Evolutionary conservation across 2,888 invertebrate genomes (phyloP).

Genomic region (Drosophila antonietae): DNA sequence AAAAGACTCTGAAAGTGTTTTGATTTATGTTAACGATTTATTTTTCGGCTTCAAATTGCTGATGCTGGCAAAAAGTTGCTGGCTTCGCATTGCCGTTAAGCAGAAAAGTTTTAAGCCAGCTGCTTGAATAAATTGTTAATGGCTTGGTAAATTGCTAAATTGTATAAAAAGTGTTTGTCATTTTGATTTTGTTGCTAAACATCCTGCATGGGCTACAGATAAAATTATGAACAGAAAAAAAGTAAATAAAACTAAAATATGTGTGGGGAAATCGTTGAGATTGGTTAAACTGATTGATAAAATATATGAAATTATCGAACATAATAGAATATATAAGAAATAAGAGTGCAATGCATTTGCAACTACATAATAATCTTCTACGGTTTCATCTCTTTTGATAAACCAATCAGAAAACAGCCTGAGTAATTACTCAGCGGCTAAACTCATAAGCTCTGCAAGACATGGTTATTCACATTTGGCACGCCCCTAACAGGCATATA

Average conservation of each 20-base stretch:
- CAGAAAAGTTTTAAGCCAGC: conserved; percentile 28
- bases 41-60: conserved; percentile 38
- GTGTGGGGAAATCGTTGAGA: not conserved
- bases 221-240: not conserved
- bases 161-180: conserved; percentile 46
- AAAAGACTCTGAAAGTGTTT: conserved; percentile 49
- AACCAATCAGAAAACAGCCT: too few relatives aligned
- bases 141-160: conserved; percentile 42
- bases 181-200: conserved; percentile 3
- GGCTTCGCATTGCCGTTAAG: conserved; percentile 6
- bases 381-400: too few relatives aligned
- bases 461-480: too few relatives aligned
- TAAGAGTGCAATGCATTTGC: too few relatives aligned
- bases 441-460: too few relatives aligned
- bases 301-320: too few relatives aligned
- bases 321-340: too few relatives aligned
- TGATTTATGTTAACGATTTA: conserved; percentile 68
- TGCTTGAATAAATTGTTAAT: conserved; percentile 42
- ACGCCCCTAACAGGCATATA: too few relatives aligned
- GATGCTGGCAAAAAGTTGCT: conserved; percentile 27
- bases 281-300: not conserved
- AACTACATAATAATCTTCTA: too few relatives aligned
- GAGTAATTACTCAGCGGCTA: too few relatives aligned
- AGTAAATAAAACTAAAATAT: not conserved
- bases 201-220: not conserved